phyloP scores from a whole-genome alignment of 2,888 invertebrate species.

The Colostygia pectinataria region DNA sequence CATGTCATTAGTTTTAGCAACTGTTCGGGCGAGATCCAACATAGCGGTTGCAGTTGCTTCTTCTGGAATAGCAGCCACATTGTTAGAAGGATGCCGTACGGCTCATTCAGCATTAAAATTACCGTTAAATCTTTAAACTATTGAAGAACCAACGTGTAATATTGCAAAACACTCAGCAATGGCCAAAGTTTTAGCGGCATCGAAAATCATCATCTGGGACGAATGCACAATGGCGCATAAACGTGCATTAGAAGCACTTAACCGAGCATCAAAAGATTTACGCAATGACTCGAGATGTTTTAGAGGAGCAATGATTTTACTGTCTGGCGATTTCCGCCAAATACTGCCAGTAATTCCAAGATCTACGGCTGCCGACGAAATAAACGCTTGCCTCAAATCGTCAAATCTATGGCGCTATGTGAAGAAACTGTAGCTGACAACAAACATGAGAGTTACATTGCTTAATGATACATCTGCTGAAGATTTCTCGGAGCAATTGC shows the following conservation, averaged over 20 bases:
- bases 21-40: not conserved
- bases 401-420: constrained; percentile 34
- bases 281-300: too few relatives aligned
- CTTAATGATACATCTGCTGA: not conserved
- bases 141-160: not conserved
- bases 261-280: too few relatives aligned
- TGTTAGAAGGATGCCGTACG: not conserved
- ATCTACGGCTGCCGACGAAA: constrained; percentile 17
- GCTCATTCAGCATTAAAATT: not conserved
- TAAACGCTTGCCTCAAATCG: constrained; percentile 35
- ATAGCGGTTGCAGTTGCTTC: not conserved
- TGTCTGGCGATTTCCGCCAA: too few relatives aligned
- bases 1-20: not conserved
- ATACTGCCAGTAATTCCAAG: not conserved
- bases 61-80: not conserved
- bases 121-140: not conserved
- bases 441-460: too few relatives aligned
- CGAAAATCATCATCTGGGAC: not conserved
- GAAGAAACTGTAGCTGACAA: constrained; percentile 14
- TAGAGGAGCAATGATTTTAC: too few relatives aligned
- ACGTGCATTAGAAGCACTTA: not conserved
- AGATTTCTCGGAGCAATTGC: too few relatives aligned
- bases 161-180: not conserved
- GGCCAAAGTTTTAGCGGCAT: not conserved
- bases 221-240: not conserved